Base-by-base conservation (phyloP, 2,797 vertebrate genomes). In the Dallia pectoralis region DNA sequence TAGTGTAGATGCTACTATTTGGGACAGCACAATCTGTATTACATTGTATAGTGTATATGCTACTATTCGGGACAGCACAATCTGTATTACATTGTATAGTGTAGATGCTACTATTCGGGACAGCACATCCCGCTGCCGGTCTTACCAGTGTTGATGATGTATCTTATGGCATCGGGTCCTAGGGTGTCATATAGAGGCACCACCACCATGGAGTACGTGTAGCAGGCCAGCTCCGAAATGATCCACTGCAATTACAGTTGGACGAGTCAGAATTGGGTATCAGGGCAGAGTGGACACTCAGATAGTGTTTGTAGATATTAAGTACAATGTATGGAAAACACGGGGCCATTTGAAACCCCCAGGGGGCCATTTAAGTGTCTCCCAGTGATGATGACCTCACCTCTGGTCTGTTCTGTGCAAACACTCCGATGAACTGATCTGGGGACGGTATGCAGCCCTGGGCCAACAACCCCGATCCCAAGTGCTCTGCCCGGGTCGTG, bases 151-250 rank as follows among this genome's bases (percentile, higher is more conserved):
- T 98, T 97, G 71, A 99, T 94, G 81, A 99, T 99, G 88, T 96
- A 98, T 72, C 91, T 92, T 85, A 98, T 98, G 72, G 97, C 95
- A n/a, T 97, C 96, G 1, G 94, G 91, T 19, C 97, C 97, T 30
- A 99, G 86, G 0, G 97, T 99, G 87, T 99, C 97, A 6, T 99
- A 99, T 18, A 99, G 94, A 0, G 97, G 97, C 71, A 99, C 96
- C 75, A 98, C 96, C 83, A 98, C 97, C 97, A 98, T 98, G 71
- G 96, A 99, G 86, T 98, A 99, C 0, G 97, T 98, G 87, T 99
- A 99, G 86, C 97, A 99, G 67, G 97, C 97, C 73, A 99, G 90
- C 87, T 99, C 97, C 0, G 97, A 94, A 83, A 99, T 99, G 87
- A 98, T 98, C 97, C 97, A 99, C 97, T 99, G 72, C 59, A 86